These are phyloP conservation scores for Julus scandinavius DNA, from an alignment of 2,888 invertebrate genomes.

Conservation along the genomic window DNA sequence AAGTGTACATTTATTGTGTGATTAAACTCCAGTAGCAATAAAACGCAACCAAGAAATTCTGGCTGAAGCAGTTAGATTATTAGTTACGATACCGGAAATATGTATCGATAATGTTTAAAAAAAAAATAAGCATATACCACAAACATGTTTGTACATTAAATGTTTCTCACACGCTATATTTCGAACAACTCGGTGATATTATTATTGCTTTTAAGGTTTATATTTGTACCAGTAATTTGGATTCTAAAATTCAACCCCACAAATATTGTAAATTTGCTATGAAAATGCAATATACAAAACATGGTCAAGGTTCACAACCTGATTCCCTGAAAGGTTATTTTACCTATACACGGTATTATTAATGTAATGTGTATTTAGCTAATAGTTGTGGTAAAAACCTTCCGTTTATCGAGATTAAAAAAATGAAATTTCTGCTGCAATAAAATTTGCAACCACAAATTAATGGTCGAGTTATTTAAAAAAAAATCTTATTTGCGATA, in stretches of 20 bases:
- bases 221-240: neutral
- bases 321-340: neutral
- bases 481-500: neutral
- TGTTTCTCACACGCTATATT: no score
- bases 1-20: neutral
- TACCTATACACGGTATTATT: neutral
- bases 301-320: neutral
- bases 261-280: no score
- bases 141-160: neutral
- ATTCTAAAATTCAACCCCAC: neutral
- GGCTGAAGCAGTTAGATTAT: neutral
- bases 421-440: neutral
- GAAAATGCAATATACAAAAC: neutral
- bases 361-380: neutral
- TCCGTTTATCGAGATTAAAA: neutral
- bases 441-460: neutral
- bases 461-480: neutral
- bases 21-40: neutral
- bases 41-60: neutral
- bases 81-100: neutral
- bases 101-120: neutral
- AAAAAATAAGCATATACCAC: neutral
- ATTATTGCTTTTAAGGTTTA: neutral
- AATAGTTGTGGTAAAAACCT: neutral
- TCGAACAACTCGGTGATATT: no score